phyloP scores from a whole-genome alignment of 2,888 invertebrate species.

The Patella depressa region DNA sequence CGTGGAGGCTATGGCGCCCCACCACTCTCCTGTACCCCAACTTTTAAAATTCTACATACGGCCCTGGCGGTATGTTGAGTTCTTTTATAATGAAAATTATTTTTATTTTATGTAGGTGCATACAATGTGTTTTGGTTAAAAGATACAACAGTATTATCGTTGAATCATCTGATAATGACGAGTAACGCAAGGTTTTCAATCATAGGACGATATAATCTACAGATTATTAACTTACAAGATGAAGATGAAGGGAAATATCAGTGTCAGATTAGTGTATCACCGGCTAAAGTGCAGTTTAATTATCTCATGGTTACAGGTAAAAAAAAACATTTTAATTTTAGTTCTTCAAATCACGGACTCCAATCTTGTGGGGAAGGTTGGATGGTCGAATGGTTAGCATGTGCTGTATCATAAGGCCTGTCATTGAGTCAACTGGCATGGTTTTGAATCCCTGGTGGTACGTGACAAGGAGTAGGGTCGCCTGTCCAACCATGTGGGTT shows the following conservation, averaged over 20 bases:
- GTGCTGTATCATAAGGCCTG: too few species aligned
- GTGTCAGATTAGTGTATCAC: slow-evolving; percentile 21
- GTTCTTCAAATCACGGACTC: too few species aligned
- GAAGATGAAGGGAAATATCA: slow-evolving; percentile 24
- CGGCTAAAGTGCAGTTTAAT: slow-evolving; percentile 14
- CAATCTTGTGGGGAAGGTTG: too few species aligned
- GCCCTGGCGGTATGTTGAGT: not conserved
- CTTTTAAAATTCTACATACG: not conserved
- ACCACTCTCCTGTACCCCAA: too few species aligned
- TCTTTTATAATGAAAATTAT: not conserved
- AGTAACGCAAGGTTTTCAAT: slow-evolving; percentile 13
- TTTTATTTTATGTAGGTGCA: slow-evolving; percentile 6
- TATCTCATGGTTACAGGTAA: slow-evolving; percentile 23
- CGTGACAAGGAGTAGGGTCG: too few species aligned
- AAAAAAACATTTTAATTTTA: too few species aligned
- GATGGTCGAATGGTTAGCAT: too few species aligned
- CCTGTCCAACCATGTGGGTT: too few species aligned
- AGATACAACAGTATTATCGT: slow-evolving; percentile 17
- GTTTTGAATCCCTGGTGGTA: too few species aligned
- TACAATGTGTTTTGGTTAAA: slow-evolving; percentile 25
- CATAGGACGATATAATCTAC: slow-evolving; percentile 22
- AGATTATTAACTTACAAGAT: slow-evolving; percentile 18
- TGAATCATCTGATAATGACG: slow-evolving; percentile 26
- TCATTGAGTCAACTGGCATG: too few species aligned
- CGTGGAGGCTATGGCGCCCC: too few species aligned